Percentiles rank a stretch among this genome's conserved stretches.
Evolutionary conservation across 2,797 vertebrate genomes (phyloP).

Genomic region (Cottoperca gobio): DNA sequence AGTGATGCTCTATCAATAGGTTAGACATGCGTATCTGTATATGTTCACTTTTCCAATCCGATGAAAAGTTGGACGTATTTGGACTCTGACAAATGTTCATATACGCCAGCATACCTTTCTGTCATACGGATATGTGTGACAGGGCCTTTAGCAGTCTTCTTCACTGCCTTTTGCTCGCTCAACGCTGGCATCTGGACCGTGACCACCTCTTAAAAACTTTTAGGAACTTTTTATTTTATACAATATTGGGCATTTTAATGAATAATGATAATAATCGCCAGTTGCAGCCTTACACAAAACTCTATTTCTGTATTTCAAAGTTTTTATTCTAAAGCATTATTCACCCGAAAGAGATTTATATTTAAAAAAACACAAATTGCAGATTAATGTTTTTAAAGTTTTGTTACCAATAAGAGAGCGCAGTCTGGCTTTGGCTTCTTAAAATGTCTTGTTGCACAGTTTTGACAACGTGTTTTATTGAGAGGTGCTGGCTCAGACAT

Average conservation of each 20-base stretch:
- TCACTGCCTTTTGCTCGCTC: too few relatives aligned
- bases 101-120: too few relatives aligned
- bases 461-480: slow-evolving; percentile 2
- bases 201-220: too few relatives aligned
- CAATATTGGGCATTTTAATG: neutral
- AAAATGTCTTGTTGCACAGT: neutral
- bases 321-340: neutral
- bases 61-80: too few relatives aligned
- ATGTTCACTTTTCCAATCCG: too few relatives aligned
- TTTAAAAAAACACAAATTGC: neutral
- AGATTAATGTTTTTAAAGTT: neutral
- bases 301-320: neutral
- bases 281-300: neutral
- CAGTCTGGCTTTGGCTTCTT: neutral
- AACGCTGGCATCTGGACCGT: too few relatives aligned
- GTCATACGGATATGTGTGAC: too few relatives aligned
- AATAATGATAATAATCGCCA: neutral
- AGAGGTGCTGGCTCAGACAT: neutral
- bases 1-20: too few relatives aligned
- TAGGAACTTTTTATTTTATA: too few relatives aligned
- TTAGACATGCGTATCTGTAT: too few relatives aligned
- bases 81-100: too few relatives aligned
- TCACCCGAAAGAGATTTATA: neutral
- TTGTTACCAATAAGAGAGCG: neutral
- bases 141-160: too few relatives aligned